Conservation (phyloP, 2,888 invertebrate genomes). For the Scaptodrosophila latifasciaeformis region DNA sequence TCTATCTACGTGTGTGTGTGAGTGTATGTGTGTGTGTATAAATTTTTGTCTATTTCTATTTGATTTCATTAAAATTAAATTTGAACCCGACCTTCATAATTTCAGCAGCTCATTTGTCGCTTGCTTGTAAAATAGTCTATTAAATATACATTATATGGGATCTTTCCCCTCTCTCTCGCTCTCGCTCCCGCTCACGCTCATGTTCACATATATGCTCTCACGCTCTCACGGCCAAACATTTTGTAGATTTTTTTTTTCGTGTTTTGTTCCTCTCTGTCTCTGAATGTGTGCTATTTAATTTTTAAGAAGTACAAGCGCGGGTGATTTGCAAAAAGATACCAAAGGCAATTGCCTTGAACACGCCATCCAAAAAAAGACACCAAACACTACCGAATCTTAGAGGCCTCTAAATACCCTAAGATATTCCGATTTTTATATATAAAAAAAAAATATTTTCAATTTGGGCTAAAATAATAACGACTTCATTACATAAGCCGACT, state of each 20-base stretch:
- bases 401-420: too few species aligned
- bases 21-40: neutral
- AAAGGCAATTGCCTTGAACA: slow-evolving; percentile 3
- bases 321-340: slow-evolving; percentile 41
- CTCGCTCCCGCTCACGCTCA: too few species aligned
- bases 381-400: too few species aligned
- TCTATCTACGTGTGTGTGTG: neutral
- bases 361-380: slow-evolving; percentile 16
- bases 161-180: too few species aligned
- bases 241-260: too few species aligned
- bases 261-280: too few species aligned
- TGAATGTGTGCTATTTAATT: neutral
- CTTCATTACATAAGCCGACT: too few species aligned
- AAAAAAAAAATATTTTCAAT: too few species aligned
- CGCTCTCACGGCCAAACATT: neutral
- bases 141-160: slow-evolving; percentile 54
- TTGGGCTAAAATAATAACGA: too few species aligned
- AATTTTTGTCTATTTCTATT: neutral
- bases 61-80: slow-evolving; percentile 45
- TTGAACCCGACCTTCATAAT: slow-evolving; percentile 61
- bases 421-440: too few species aligned
- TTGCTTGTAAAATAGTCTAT: slow-evolving; percentile 64
- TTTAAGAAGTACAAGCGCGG: slow-evolving; percentile 34
- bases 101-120: slow-evolving; percentile 59
- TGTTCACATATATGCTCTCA: neutral